These are phyloP conservation scores for Hedya salicella DNA, from an alignment of 2,888 invertebrate species.

Conservation along the genomic window DNA sequence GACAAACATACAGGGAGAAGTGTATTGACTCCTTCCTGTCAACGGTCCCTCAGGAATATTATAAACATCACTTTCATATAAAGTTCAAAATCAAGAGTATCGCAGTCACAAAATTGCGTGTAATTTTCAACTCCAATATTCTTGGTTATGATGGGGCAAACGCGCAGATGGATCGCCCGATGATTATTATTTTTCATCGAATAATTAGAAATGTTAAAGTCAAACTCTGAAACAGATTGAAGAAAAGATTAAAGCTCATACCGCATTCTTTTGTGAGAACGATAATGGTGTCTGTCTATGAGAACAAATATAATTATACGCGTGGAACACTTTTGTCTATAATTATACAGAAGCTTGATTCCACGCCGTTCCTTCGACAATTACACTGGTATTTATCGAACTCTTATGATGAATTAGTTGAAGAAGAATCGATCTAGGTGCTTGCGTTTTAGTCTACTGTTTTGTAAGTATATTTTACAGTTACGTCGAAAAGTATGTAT, in stretches of 20 bases:
- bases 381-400: slow-evolving; percentile 20
- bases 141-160: too few species aligned
- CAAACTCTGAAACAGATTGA: slow-evolving; percentile 1
- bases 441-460: not conserved
- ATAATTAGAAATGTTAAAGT: slow-evolving; percentile 11
- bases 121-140: too few species aligned
- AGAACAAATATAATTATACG: slow-evolving; percentile 22
- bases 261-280: slow-evolving; percentile 28
- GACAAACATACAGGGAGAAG: too few species aligned
- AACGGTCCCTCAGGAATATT: too few species aligned
- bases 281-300: slow-evolving; percentile 18
- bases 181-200: not conserved
- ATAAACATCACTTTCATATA: too few species aligned
- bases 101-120: too few species aligned
- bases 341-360: slow-evolving; percentile 32
- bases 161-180: too few species aligned
- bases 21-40: too few species aligned
- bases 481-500: too few species aligned
- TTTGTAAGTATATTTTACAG: not conserved
- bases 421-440: slow-evolving; percentile 6
- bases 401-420: not conserved
- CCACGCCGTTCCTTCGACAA: slow-evolving; percentile 6
- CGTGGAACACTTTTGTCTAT: slow-evolving; percentile 27
- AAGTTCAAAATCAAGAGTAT: too few species aligned
- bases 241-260: slow-evolving; percentile 3